A percentile compares a stretch with the other conserved stretches of the same genome.
These are phyloP conservation scores for Lindbergichthys nudifrons DNA, from an alignment of 2,797 vertebrate species.

Conservation along the genomic window DNA sequence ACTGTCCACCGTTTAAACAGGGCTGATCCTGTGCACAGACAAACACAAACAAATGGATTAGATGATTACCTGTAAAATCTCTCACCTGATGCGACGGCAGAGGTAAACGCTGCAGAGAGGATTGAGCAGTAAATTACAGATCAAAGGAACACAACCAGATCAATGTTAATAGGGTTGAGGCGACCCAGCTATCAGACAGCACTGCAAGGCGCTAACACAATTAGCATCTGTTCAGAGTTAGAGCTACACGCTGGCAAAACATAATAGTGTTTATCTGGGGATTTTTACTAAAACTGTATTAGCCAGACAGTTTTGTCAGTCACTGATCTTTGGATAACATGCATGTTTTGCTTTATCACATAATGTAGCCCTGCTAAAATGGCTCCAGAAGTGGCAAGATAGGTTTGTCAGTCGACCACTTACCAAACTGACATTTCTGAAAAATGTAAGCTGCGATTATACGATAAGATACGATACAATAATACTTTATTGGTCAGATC, in stretches of 20 bases:
- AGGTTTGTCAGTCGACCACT: background rate
- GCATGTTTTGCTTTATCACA: background rate
- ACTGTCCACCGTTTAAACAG: conserved; percentile 91
- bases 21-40: conserved; percentile 77
- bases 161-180: conserved; percentile 28
- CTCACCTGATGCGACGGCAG: conserved; percentile 40
- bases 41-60: conserved; percentile 59
- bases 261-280: background rate
- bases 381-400: background rate
- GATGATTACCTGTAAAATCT: conserved; percentile 37
- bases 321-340: background rate
- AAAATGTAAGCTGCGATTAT: no score
- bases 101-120: conserved; percentile 50
- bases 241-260: background rate
- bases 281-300: background rate
- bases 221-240: conserved; percentile 5
- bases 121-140: conserved; percentile 39
- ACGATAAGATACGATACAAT: no score
- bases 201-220: background rate
- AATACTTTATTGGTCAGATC: no score
- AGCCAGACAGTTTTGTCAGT: background rate
- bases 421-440: no score
- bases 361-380: background rate
- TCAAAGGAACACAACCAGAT: conserved; percentile 41
- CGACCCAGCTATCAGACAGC: conserved; percentile 1